Percentiles rank a stretch among this genome's conserved stretches.
phyloP scores from a whole-genome alignment of 1,140 invertebrate species.

The Papilio glaucus region DNA sequence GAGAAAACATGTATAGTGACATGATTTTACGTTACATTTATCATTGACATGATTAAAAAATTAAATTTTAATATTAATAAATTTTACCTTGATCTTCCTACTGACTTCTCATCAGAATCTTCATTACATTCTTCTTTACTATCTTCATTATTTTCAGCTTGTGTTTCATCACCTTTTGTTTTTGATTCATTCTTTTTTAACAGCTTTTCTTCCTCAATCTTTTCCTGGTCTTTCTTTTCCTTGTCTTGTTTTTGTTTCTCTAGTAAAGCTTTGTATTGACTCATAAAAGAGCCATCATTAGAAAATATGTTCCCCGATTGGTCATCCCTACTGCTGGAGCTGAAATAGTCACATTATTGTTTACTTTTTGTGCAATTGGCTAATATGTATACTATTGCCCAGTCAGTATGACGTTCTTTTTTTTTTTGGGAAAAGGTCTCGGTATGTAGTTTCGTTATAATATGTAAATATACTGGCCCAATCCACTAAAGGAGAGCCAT shows the following conservation, averaged over 20 bases:
- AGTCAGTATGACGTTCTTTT: no score
- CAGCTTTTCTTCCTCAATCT: slow-evolving; percentile 54
- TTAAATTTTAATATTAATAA: no score
- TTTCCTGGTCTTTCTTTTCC: slow-evolving; percentile 65
- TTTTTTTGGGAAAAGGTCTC: no score
- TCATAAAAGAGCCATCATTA: slow-evolving; percentile 92
- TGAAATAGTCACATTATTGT: slow-evolving; percentile 41
- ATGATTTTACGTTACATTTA: no score
- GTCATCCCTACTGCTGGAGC: slow-evolving; percentile 58
- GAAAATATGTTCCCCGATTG: slow-evolving; percentile 87
- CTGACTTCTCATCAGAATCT: slow-evolving; percentile 40
- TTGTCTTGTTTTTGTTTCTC: slow-evolving; percentile 76
- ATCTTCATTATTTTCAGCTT: slow-evolving; percentile 41
- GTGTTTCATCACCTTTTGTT: slow-evolving; percentile 43
- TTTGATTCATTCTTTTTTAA: slow-evolving; percentile 52
- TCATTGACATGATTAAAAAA: no score
- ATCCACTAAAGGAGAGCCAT: no score
- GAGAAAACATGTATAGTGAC: no score
- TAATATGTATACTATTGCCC: no score
- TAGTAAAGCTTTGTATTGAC: slow-evolving; percentile 87
- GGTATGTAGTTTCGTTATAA: no score
- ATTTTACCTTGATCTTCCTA: slow-evolving; percentile 39
- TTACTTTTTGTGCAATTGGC: background rate
- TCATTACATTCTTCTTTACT: slow-evolving; percentile 51
- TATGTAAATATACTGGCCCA: no score